These are phyloP conservation scores for Autographa gamma DNA, from an alignment of 2,888 invertebrate genomes.

Conservation along the genomic window DNA sequence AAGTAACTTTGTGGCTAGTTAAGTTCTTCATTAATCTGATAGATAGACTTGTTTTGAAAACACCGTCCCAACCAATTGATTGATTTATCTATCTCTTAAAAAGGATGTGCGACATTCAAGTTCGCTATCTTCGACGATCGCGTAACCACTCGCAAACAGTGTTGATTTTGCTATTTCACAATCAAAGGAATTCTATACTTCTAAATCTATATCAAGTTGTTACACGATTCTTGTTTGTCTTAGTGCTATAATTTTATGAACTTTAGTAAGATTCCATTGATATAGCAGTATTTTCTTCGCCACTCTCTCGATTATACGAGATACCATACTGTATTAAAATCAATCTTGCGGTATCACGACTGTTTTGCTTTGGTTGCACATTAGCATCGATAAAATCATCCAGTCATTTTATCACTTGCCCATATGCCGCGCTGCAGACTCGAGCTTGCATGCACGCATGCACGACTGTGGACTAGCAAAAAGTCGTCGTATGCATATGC, in stretches of 20 bases:
- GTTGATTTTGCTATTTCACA: background rate
- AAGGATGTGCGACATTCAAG: too few relatives aligned
- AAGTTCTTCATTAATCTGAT: constrained; percentile 38
- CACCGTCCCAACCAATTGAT: too few relatives aligned
- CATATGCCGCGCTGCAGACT: constrained; percentile 33
- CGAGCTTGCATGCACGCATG: constrained; percentile 7
- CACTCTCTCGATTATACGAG: background rate
- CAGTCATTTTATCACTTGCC: constrained; percentile 39
- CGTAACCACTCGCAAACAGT: background rate
- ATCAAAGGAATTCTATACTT: background rate
- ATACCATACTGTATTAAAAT: constrained; percentile 3
- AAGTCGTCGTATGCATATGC: constrained; percentile 45
- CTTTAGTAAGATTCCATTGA: background rate
- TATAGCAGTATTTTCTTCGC: background rate
- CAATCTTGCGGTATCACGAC: constrained; percentile 11
- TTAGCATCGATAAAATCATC: constrained; percentile 34
- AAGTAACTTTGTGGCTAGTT: constrained; percentile 44
- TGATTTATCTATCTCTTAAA: too few relatives aligned
- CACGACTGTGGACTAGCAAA: constrained; percentile 34
- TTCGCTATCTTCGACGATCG: background rate
- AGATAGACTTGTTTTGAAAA: background rate
- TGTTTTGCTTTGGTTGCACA: constrained; percentile 19
- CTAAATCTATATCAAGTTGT: background rate
- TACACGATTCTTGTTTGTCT: background rate
- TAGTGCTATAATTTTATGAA: background rate